phyloP scores from a whole-genome alignment of 2,888 invertebrate genomes.

The Ferrisia virgata region DNA sequence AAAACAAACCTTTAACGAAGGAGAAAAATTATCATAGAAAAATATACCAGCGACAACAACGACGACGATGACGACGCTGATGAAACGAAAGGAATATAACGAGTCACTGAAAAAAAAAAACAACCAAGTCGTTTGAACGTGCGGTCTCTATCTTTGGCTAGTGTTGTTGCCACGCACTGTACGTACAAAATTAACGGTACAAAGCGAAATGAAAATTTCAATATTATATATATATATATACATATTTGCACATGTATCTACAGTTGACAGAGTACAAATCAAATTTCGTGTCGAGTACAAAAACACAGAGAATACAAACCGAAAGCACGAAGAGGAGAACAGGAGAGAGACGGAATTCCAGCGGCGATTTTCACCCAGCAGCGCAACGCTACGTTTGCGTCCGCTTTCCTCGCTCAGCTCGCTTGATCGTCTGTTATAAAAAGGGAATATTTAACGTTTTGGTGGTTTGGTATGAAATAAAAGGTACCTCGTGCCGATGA shows the following conservation, averaged over 20 bases:
- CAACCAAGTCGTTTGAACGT: neutral
- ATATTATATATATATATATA: neutral
- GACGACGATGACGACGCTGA: neutral
- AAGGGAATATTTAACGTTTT: slow-evolving; percentile 4
- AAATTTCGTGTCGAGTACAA: neutral
- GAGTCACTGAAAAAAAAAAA: too few relatives aligned
- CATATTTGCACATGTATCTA: too few relatives aligned
- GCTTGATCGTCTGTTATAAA: neutral
- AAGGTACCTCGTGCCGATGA: neutral
- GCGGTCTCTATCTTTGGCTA: neutral
- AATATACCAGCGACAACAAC: neutral
- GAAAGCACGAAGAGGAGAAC: neutral
- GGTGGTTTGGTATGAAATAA: neutral
- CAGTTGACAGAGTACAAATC: neutral
- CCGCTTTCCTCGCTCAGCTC: neutral
- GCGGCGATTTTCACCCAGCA: neutral
- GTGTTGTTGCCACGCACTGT: neutral
- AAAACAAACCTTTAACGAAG: neutral
- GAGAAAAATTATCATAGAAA: slow-evolving; percentile 7
- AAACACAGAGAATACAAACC: neutral
- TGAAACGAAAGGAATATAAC: too few relatives aligned
- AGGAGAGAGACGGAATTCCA: neutral
- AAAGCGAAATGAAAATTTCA: slow-evolving; percentile 6
- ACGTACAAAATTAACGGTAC: neutral
- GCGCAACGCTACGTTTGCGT: neutral